Conservation (phyloP, 2,888 invertebrate genomes). For the Craniophora ligustri region DNA sequence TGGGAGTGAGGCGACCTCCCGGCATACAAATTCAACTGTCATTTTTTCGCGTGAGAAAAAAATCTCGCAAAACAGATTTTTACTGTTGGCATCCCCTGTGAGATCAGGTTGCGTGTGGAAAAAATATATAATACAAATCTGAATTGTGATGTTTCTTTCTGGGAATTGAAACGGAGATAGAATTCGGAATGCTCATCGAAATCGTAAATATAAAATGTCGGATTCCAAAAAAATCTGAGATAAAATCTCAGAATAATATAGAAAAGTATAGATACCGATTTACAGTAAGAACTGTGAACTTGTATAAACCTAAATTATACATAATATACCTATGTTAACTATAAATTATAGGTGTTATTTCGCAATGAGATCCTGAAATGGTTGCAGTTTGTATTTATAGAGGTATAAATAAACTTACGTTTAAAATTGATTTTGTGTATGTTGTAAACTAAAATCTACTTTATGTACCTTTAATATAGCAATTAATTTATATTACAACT, state of each 20-base stretch:
- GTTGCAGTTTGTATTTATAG: no score
- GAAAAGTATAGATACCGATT: no score
- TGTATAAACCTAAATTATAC: no score
- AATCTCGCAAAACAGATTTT: slow-evolving; percentile 84
- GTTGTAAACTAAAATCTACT: no score
- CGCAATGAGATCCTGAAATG: no score
- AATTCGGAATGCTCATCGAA: slow-evolving; percentile 3
- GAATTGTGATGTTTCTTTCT: slow-evolving; percentile 63
- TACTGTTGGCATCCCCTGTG: slow-evolving; percentile 76
- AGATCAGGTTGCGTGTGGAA: slow-evolving; percentile 81
- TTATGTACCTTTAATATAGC: background rate
- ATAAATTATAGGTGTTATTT: no score
- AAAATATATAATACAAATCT: slow-evolving; percentile 79
- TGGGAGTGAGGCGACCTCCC: slow-evolving; percentile 77
- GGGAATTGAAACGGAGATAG: slow-evolving; percentile 38
- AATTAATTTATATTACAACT: slow-evolving; percentile 32
- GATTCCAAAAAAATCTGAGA: no score
- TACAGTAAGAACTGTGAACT: no score
- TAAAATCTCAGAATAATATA: no score
- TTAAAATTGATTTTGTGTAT: no score
- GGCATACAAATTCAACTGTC: slow-evolving; percentile 83
- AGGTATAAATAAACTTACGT: no score
- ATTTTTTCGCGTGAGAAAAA: slow-evolving; percentile 88
- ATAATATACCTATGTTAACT: no score
- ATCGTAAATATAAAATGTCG: background rate